phyloP scores from a whole-genome alignment of 1,140 invertebrate genomes.

The Brachionus plicatilis region DNA sequence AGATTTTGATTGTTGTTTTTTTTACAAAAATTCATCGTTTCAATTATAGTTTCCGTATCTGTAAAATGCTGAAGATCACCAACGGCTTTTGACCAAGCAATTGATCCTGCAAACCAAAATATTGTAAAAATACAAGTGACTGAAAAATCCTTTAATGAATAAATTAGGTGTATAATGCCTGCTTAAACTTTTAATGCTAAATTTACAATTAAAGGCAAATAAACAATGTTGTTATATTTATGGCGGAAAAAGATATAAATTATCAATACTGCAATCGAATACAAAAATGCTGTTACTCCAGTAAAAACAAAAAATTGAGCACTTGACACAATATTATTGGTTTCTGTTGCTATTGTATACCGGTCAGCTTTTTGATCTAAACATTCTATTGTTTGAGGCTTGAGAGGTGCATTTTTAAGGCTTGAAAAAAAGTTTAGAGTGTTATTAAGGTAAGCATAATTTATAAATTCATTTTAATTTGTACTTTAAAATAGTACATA shows the following conservation, averaged over 20 bases:
- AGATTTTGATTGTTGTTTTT: background rate
- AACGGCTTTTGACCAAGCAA: constrained; percentile 33
- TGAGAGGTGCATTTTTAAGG: background rate
- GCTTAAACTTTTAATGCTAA: background rate
- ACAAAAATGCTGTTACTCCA: constrained; percentile 27
- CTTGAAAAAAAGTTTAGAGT: background rate
- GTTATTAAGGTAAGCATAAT: background rate
- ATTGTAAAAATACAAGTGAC: constrained; percentile 1
- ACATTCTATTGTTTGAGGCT: background rate
- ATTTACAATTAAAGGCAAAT: constrained; percentile 28
- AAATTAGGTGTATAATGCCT: background rate
- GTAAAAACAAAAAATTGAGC: constrained; percentile 39
- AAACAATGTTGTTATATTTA: constrained; percentile 23
- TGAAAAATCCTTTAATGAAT: background rate
- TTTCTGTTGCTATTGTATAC: background rate
- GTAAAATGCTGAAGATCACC: background rate
- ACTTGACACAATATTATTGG: background rate
- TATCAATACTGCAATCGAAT: background rate
- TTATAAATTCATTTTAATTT: background rate
- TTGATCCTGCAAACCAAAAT: constrained; percentile 34
- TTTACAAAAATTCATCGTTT: background rate
- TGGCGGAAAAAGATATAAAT: constrained; percentile 31
- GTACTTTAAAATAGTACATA: too few relatives aligned
- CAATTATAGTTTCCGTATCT: background rate
- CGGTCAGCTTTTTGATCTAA: background rate